Evolutionary conservation across 2,888 invertebrate genomes (phyloP).

Genomic region (Eupeodes luniger): DNA sequence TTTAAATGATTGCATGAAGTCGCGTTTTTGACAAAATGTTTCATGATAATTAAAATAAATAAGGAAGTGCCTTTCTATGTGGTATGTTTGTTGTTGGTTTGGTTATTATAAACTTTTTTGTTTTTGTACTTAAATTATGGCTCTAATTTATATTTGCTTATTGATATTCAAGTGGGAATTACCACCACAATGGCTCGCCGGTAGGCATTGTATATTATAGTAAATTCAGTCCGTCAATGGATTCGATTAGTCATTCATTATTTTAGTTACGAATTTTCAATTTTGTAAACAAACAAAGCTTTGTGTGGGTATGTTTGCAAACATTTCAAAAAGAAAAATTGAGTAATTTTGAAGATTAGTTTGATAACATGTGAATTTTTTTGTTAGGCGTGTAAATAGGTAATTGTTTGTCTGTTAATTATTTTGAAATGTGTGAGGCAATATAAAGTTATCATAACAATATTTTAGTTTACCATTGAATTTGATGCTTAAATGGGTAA

Average conservation of each 20-base stretch:
- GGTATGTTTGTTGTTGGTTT: slow-evolving; percentile 16
- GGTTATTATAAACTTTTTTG: not conserved
- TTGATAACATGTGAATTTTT: slow-evolving; percentile 15
- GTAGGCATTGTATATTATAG: not conserved
- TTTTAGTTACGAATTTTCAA: slow-evolving; percentile 33
- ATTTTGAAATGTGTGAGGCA: slow-evolving; percentile 15
- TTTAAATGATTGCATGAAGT: slow-evolving; percentile 64
- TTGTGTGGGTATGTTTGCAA: slow-evolving; percentile 16
- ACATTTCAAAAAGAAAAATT: slow-evolving; percentile 25
- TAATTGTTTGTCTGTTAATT: slow-evolving; percentile 4
- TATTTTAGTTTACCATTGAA: too few relatives aligned
- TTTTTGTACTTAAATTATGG: slow-evolving; percentile 49
- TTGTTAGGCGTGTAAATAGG: slow-evolving; percentile 12
- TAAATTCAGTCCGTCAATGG: not conserved
- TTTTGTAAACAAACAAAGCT: slow-evolving; percentile 43
- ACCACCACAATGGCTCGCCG: not conserved
- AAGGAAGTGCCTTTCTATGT: slow-evolving; percentile 65
- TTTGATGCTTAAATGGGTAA: too few relatives aligned
- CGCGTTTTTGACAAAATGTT: slow-evolving; percentile 67
- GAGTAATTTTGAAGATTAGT: not conserved
- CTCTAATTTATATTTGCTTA: slow-evolving; percentile 53
- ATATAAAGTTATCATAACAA: not conserved
- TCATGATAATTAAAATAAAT: slow-evolving; percentile 69
- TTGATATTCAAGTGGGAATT: slow-evolving; percentile 51
- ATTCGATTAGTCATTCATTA: slow-evolving; percentile 52